These are phyloP conservation scores for Nanger granti DNA, from an alignment of 2,113 vertebrate species.

Conservation along the genomic window DNA sequence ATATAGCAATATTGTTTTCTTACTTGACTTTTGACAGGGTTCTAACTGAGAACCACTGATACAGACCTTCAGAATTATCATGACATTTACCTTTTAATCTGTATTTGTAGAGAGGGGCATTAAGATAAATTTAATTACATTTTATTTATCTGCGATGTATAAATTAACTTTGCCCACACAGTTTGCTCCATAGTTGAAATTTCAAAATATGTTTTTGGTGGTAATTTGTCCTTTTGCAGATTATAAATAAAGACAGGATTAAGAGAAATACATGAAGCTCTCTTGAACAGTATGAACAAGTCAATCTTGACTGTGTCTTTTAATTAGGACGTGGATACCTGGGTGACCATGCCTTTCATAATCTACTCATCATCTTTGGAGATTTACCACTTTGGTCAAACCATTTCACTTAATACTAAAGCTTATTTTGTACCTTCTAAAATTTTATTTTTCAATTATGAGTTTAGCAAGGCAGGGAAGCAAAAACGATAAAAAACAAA, in stretches of 20 bases:
- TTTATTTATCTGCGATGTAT: neutral
- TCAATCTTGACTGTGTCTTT: neutral
- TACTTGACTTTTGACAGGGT: neutral
- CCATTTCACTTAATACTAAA: neutral
- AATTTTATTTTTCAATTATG: neutral
- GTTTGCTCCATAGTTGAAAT: neutral
- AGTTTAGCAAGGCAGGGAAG: neutral
- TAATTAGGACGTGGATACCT: neutral
- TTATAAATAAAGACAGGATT: neutral
- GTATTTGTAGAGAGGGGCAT: neutral
- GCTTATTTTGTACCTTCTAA: neutral
- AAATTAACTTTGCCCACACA: neutral
- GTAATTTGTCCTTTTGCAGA: neutral
- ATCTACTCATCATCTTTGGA: neutral
- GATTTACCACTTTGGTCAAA: neutral
- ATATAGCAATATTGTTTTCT: neutral
- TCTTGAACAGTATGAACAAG: neutral
- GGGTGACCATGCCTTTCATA: neutral
- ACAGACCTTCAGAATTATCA: neutral
- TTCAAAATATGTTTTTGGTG: constrained; percentile 6
- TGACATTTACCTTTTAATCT: neutral
- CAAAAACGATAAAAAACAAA: neutral
- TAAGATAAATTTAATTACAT: neutral
- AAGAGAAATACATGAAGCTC: neutral
- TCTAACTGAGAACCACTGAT: neutral